Evolutionary conservation across 2,113 vertebrate genomes (phyloP), one percentile per base, ranked within the genome.

Genomic region (Tragulus kanchil): DNA sequence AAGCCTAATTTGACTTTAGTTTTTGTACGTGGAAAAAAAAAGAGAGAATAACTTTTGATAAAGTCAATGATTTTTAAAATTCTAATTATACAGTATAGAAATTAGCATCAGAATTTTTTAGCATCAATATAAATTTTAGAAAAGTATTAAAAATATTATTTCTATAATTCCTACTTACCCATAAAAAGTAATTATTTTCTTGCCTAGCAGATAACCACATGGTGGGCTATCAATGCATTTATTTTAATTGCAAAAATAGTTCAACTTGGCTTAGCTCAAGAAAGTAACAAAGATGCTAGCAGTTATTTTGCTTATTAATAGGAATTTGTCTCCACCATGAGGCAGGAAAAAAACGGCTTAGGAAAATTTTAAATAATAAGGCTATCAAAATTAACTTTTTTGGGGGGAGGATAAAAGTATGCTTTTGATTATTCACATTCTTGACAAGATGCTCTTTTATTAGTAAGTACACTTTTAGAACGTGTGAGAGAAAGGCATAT

Each of bases 311-410:
- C 10, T 97, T 98, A 97, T 36, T 90, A 88, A 84, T 94, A 96
- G 96, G 64, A 90, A 85, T 98, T 98, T 98, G 94, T 98, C 97
- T 98, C 96, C 88, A 97, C 96, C 98, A 97, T 96, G 98, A 98
- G 97, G 95, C 91, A 97, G 93, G 25, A 94, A 8, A 97, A 94
- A 89, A 98, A 97, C 96, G 48, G 58, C 73, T 96, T 93, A 97
- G 69, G 69, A 98, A 98, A 93, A 69, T 31, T 89, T 97, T 95
- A 65, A 96, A 89, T 92, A 97, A 84, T 95, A 94, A 69, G 81
- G 90, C 95, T 92, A 97, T 95, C 71, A 96, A 95, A 94, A 96
- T 88, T 13, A 62, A 64, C 26, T 71, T 88, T 95, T 94, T 88
- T 8, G 26, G 26, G 45, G 92, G 88, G 93, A 69, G 48, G 73